phyloP scores from a whole-genome alignment of 2,888 invertebrate genomes.

The Piscicola geometra region DNA sequence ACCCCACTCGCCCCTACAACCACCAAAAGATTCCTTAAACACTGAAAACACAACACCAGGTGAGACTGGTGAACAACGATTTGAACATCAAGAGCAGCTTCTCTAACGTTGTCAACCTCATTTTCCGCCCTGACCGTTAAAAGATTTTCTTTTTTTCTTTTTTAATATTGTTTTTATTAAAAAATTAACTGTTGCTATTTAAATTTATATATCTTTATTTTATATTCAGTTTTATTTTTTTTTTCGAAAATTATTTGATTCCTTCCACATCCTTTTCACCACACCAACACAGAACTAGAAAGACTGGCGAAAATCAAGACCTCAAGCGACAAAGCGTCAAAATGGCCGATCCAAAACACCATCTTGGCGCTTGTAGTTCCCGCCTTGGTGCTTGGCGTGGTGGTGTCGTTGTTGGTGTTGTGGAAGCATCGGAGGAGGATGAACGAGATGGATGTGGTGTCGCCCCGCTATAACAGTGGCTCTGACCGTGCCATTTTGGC shows the following conservation, averaged over 20 bases:
- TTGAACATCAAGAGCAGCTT: background rate
- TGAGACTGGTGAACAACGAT: constrained; percentile 11
- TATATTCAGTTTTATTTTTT: too few relatives aligned
- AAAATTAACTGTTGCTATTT: too few relatives aligned
- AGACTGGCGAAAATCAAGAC: background rate
- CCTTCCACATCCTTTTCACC: background rate
- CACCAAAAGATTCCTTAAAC: too few relatives aligned
- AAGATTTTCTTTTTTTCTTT: background rate
- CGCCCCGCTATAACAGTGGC: constrained; percentile 78
- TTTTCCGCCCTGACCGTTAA: background rate
- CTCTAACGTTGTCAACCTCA: constrained; percentile 21
- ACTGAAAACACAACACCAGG: too few relatives aligned
- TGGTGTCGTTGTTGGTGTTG: constrained; percentile 63
- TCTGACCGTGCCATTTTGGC: constrained; percentile 74
- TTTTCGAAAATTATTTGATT: constrained; percentile 23
- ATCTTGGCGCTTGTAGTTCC: constrained; percentile 59
- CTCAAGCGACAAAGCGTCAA: background rate
- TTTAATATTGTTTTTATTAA: background rate
- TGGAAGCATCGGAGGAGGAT: constrained; percentile 71
- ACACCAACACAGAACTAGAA: background rate
- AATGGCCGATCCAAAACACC: background rate
- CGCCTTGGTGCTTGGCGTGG: constrained; percentile 62
- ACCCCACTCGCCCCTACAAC: background rate
- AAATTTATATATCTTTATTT: too few relatives aligned
- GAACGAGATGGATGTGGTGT: constrained; percentile 71